phyloP scores from a whole-genome alignment of 2,113 vertebrate genomes.

The Centropus bengalensis region DNA sequence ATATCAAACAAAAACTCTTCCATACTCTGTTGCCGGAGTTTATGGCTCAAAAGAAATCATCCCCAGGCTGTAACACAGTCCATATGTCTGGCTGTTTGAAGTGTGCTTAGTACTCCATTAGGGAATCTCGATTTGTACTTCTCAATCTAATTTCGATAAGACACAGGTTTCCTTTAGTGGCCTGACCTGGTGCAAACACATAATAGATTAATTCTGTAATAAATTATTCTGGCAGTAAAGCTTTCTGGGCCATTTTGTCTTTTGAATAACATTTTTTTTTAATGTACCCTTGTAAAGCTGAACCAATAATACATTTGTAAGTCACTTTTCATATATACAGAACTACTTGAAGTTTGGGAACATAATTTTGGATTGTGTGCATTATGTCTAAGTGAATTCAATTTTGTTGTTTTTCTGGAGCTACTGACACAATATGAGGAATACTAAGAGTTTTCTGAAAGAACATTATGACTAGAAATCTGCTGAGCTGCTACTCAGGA shows the following conservation, averaged over 20 bases:
- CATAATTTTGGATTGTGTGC: conserved; percentile 39
- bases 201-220: conserved; percentile 78
- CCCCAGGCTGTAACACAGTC: conserved; percentile 76
- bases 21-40: conserved; percentile 43
- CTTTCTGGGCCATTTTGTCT: conserved; percentile 74
- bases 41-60: conserved; percentile 73
- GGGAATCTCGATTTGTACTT: conserved; percentile 73
- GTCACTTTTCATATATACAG: conserved; percentile 64
- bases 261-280: conserved; percentile 72
- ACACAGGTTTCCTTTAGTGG: conserved; percentile 70
- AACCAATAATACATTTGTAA: conserved; percentile 70
- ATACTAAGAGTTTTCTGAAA: conserved; percentile 40
- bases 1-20: conserved; percentile 48
- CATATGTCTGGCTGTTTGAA: conserved; percentile 84
- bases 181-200: conserved; percentile 75
- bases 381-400: conserved; percentile 36
- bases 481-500: background rate
- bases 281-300: conserved; percentile 71
- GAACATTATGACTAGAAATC: conserved; percentile 23
- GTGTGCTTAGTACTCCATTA: conserved; percentile 80
- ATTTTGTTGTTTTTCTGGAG: conserved; percentile 63
- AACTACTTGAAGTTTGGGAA: conserved; percentile 66
- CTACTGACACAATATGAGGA: conserved; percentile 44
- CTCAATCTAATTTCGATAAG: conserved; percentile 81
- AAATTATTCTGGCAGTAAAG: conserved; percentile 77